Percentiles rank a stretch among this genome's conserved stretches.
Conservation (phyloP, 2,888 invertebrate genomes). For the Schizaphis graminum region DNA sequence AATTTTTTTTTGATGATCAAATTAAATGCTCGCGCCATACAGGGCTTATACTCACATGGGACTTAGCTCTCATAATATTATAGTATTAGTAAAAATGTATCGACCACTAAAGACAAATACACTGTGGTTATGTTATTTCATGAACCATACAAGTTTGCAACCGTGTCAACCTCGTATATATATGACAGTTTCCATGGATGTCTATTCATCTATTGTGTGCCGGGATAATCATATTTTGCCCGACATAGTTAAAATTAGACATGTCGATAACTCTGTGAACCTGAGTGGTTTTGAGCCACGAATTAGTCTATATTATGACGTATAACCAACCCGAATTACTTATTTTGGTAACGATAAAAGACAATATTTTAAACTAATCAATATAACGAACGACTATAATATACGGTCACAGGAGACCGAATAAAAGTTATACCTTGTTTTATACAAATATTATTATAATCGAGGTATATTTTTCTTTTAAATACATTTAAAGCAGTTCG, state of each 20-base stretch:
- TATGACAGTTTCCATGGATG: background rate
- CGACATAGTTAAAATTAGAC: background rate
- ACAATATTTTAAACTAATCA: background rate
- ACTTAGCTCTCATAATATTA: background rate
- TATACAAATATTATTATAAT: background rate
- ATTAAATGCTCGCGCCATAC: background rate
- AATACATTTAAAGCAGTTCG: background rate
- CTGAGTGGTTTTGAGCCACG: background rate
- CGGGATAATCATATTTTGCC: background rate
- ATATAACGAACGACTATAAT: background rate
- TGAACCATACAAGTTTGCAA: background rate
- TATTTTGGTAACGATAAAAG: background rate
- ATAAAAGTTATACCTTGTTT: background rate
- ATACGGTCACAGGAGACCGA: background rate
- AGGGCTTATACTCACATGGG: background rate
- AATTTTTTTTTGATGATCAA: background rate
- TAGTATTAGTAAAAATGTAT: background rate
- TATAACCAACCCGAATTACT: background rate
- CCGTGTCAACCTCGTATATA: background rate
- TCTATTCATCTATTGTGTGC: background rate
- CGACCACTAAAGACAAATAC: background rate
- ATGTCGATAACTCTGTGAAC: background rate
- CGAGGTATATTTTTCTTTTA: background rate
- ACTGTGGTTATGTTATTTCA: background rate
- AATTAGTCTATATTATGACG: background rate